Evolutionary conservation across 2,113 vertebrate species (phyloP).

Genomic region (Eptesicus fuscus): DNA sequence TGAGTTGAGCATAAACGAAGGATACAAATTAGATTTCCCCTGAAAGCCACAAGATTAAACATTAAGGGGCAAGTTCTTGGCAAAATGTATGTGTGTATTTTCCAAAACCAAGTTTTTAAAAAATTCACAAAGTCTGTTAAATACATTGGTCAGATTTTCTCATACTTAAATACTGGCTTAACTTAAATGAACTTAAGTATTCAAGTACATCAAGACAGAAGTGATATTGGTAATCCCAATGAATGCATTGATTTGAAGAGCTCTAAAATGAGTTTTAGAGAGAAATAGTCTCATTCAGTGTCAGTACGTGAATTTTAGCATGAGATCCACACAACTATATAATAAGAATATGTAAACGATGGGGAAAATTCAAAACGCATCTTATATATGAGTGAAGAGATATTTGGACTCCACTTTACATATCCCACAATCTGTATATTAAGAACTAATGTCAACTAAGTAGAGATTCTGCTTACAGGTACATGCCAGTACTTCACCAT

Average conservation of each 20-base stretch:
- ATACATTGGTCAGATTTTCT: slow-evolving; percentile 51
- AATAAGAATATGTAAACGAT: background rate
- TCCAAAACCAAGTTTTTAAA: slow-evolving; percentile 64
- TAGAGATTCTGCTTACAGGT: background rate
- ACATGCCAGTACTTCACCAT: background rate
- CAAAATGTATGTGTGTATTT: slow-evolving; percentile 57
- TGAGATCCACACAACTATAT: background rate
- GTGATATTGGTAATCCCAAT: background rate
- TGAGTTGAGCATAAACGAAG: slow-evolving; percentile 70
- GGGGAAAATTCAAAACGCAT: background rate
- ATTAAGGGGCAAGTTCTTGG: slow-evolving; percentile 74
- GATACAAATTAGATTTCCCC: slow-evolving; percentile 80
- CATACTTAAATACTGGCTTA: slow-evolving; percentile 46
- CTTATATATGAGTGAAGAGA: background rate
- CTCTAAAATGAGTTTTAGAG: background rate
- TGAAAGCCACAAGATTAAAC: slow-evolving; percentile 77
- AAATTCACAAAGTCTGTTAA: slow-evolving; percentile 44
- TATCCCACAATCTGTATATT: background rate
- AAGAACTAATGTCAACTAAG: background rate
- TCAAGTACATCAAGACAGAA: slow-evolving; percentile 35
- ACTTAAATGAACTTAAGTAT: slow-evolving; percentile 29
- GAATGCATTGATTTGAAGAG: background rate
- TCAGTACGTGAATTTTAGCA: background rate
- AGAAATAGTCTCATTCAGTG: background rate
- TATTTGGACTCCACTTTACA: background rate